Conservation (phyloP, 2,888 invertebrate genomes). For the Xylota sylvarum region DNA sequence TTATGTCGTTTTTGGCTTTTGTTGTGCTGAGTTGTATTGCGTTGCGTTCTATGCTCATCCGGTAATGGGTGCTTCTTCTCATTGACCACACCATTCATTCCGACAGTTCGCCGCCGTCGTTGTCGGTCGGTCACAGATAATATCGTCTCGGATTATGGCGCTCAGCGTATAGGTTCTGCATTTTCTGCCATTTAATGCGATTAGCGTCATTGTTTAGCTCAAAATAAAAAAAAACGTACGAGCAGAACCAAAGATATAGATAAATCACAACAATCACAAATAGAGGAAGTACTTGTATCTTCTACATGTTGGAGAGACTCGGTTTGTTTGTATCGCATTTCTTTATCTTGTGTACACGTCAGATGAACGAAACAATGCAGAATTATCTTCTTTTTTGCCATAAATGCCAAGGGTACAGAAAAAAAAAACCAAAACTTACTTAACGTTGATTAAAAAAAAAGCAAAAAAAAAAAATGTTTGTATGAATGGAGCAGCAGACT, state of each 20-base stretch:
- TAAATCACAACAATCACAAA: conserved; percentile 57
- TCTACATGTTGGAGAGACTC: neutral
- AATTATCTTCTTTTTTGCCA: conserved; percentile 28
- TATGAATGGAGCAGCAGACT: conserved; percentile 40
- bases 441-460: conserved; percentile 2
- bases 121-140: conserved; percentile 29
- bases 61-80: conserved; percentile 65
- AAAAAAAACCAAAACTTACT: neutral
- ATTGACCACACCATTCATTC: conserved; percentile 54
- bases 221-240: neutral
- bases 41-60: conserved; percentile 31
- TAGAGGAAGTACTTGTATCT: conserved; percentile 54
- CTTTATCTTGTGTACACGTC: conserved; percentile 30
- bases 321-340: conserved; percentile 14
- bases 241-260: conserved; percentile 17
- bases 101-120: conserved; percentile 9
- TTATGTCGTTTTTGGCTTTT: conserved; percentile 32
- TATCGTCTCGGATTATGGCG: conserved; percentile 64
- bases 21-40: no score
- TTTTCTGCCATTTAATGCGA: conserved; percentile 62
- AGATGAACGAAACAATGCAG: conserved; percentile 58
- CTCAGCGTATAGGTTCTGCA: conserved; percentile 49
- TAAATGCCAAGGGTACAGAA: conserved; percentile 59
- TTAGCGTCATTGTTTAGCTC: conserved; percentile 55
- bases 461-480: conserved; percentile 11